A percentile compares a stretch with the other conserved stretches of the same genome.
Conservation (phyloP, 2,888 invertebrate species). For the Drosophila phalerata region DNA sequence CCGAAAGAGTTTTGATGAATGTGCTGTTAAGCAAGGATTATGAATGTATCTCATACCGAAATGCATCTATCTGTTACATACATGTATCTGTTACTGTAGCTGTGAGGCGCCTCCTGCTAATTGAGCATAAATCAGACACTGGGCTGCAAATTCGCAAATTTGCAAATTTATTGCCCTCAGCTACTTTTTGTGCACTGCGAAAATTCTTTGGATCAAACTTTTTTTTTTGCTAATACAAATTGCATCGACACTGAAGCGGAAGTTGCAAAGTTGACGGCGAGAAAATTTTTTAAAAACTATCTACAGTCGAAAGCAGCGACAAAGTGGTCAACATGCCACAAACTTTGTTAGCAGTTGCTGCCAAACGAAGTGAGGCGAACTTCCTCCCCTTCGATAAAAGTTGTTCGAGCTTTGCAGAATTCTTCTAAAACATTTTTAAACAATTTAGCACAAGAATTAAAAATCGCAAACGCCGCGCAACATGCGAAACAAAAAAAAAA, state of each 20-base stretch:
- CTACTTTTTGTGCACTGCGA: slow-evolving; percentile 50
- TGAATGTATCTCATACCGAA: slow-evolving; percentile 32
- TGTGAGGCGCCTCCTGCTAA: slow-evolving; percentile 53
- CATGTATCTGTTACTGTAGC: slow-evolving; percentile 11
- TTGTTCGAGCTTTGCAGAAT: slow-evolving; percentile 65
- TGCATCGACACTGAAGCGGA: slow-evolving; percentile 78
- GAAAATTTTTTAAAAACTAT: slow-evolving; percentile 45
- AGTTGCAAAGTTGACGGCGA: slow-evolving; percentile 39
- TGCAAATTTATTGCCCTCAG: slow-evolving; percentile 67
- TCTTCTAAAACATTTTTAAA: slow-evolving; percentile 81
- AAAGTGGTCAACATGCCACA: slow-evolving; percentile 81
- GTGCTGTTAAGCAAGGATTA: slow-evolving; percentile 55
- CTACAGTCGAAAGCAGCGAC: slow-evolving; percentile 60
- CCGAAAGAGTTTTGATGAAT: slow-evolving; percentile 77
- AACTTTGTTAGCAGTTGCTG: slow-evolving; percentile 72
- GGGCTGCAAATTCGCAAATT: slow-evolving; percentile 31
- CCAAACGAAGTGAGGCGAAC: slow-evolving; percentile 37
- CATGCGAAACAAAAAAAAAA: slow-evolving; percentile 56
- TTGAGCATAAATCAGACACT: slow-evolving; percentile 74
- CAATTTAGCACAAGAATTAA: slow-evolving; percentile 82
- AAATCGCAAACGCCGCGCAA: slow-evolving; percentile 80
- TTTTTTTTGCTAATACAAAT: slow-evolving; percentile 73
- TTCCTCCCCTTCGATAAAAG: slow-evolving; percentile 36
- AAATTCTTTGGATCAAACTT: slow-evolving; percentile 68
- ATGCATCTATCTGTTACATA: slow-evolving; percentile 11